These are phyloP conservation scores for Timema cristinae DNA, from an alignment of 2,888 invertebrate genomes.

Conservation along the genomic window DNA sequence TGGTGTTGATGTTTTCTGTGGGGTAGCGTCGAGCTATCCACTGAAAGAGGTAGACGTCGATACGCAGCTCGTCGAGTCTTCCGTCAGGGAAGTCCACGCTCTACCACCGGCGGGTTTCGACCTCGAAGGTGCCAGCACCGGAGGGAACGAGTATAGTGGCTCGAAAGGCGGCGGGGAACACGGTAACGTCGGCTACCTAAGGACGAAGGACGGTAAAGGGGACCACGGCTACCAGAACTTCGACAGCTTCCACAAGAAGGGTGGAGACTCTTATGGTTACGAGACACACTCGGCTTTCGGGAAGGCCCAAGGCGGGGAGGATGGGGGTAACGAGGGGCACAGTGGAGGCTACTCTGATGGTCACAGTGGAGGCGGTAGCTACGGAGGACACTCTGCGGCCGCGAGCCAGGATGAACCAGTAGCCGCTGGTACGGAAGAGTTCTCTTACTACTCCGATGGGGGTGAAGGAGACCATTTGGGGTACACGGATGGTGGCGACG, in stretches of 20 bases:
- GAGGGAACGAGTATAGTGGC: constrained; percentile 10
- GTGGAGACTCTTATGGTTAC: constrained; percentile 67
- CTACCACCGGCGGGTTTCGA: constrained; percentile 20
- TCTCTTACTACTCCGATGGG: constrained; percentile 22
- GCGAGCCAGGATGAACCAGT: constrained; percentile 48
- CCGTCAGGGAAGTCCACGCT: constrained; percentile 22
- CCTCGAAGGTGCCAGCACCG: constrained; percentile 22
- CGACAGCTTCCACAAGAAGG: constrained; percentile 69
- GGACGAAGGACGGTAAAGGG: constrained; percentile 60
- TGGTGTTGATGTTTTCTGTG: no score
- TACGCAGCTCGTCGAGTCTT: constrained; percentile 20
- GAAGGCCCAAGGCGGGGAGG: constrained; percentile 42
- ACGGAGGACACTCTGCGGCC: constrained; percentile 47
- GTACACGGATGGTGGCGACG: constrained; percentile 44
- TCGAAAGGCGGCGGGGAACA: constrained; percentile 54
- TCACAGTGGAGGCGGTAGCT: constrained; percentile 21
- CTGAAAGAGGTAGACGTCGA: not conserved
- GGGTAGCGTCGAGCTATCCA: no score
- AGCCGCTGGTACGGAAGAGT: constrained; percentile 33
- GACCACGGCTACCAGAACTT: constrained; percentile 65
- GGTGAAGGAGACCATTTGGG: constrained; percentile 57
- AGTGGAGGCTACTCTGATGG: constrained; percentile 33
- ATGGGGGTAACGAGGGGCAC: constrained; percentile 38
- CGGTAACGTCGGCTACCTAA: constrained; percentile 59
- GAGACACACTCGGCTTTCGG: constrained; percentile 65